Conservation (phyloP, 1,140 invertebrate species). For the Plectrocnemia conspersa region DNA sequence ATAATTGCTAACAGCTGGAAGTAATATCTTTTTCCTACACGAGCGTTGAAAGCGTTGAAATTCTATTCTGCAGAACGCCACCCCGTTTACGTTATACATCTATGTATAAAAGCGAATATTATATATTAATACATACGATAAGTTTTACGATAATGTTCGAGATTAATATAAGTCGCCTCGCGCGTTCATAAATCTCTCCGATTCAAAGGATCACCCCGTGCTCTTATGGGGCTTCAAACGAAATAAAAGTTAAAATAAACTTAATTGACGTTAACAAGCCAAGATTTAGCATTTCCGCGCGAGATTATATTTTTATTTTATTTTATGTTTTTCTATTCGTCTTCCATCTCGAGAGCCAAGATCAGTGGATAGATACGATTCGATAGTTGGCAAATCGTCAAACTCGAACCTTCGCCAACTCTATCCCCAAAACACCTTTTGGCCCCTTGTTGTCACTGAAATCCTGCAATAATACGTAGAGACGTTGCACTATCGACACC, state of each 20-base stretch:
- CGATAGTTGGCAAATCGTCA: neutral
- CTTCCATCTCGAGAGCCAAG: no score
- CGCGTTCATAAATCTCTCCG: neutral
- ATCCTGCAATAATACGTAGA: neutral
- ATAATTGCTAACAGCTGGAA: constrained; percentile 36
- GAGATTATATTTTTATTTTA: neutral
- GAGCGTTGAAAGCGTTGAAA: neutral
- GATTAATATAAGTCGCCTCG: neutral
- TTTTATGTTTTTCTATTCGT: no score
- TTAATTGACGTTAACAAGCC: constrained; percentile 4
- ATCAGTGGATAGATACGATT: neutral
- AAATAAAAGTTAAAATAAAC: neutral
- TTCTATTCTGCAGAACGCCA: neutral
- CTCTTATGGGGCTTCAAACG: neutral
- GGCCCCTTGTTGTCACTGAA: constrained; percentile 1
- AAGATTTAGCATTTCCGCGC: neutral
- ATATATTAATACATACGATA: neutral
- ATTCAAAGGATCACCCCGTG: neutral
- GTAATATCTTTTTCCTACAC: constrained; percentile 34
- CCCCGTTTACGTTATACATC: neutral
- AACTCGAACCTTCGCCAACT: neutral
- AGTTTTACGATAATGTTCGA: neutral
- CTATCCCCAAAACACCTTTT: neutral
- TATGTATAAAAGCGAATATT: neutral
- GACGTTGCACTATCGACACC: neutral